Conservation (phyloP, 92 coral and sea anemone species). For the Palythoa grandiflora region DNA sequence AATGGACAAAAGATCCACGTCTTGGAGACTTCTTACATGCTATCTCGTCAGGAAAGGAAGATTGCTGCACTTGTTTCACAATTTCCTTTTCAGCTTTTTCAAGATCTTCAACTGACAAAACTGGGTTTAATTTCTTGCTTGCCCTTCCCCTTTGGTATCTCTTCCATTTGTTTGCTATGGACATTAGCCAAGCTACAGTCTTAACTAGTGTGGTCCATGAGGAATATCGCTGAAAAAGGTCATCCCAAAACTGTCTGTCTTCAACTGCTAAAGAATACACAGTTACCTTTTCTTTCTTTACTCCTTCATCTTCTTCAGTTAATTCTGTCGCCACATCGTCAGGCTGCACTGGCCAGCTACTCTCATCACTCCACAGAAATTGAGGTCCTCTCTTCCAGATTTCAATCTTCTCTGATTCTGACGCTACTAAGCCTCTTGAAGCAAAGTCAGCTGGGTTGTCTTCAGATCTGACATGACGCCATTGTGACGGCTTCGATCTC, state of each 20-base stretch:
- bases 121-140: too few relatives aligned
- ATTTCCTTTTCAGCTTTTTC: constrained; percentile 60
- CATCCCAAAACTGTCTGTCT: too few relatives aligned
- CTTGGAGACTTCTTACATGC: constrained; percentile 29
- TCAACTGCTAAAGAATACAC: too few relatives aligned
- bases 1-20: constrained; percentile 52
- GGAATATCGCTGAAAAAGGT: too few relatives aligned
- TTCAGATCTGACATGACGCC: constrained; percentile 59
- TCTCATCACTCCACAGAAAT: constrained; percentile 58
- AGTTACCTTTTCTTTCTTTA: constrained; percentile 56
- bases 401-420: constrained; percentile 59
- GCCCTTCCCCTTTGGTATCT: too few relatives aligned
- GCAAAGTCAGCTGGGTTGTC: constrained; percentile 61
- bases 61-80: constrained; percentile 58
- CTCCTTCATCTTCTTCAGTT: constrained; percentile 64
- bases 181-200: too few relatives aligned
- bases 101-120: constrained; percentile 39
- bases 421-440: constrained; percentile 61
- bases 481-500: constrained; percentile 37
- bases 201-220: too few relatives aligned
- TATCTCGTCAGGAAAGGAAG: constrained; percentile 59
- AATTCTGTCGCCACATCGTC: constrained; percentile 47
- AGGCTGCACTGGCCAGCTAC: constrained; percentile 20
- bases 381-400: constrained; percentile 61
- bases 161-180: too few relatives aligned